phyloP scores from a whole-genome alignment of 2,113 vertebrate species.

The Zosterops pallidus region DNA sequence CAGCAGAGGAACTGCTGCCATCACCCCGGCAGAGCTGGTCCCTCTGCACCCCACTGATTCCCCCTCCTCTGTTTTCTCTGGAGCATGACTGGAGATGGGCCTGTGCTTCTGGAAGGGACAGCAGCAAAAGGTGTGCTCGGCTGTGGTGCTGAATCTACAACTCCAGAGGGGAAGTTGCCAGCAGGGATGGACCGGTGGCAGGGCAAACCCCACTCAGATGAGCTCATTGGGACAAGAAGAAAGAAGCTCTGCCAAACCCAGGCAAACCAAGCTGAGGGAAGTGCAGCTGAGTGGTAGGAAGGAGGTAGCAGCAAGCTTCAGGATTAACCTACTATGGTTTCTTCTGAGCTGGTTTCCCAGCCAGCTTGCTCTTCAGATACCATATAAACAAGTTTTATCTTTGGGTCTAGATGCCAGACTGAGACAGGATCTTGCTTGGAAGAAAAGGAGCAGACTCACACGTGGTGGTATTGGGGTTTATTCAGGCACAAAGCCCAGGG shows the following conservation, averaged over 20 bases:
- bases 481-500: no score
- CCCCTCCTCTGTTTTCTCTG: neutral
- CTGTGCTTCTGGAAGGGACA: neutral
- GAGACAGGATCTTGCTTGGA: no score
- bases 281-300: neutral
- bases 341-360: no score
- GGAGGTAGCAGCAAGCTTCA: neutral
- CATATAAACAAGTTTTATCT: no score
- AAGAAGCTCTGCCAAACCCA: neutral
- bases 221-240: neutral
- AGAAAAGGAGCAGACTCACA: no score
- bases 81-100: no score
- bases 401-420: no score
- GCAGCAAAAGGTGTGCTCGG: neutral
- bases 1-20: neutral
- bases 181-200: neutral
- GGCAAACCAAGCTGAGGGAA: neutral
- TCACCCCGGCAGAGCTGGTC: neutral
- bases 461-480: no score
- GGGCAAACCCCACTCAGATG: neutral
- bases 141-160: rapidly evolving
- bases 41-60: neutral
- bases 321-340: neutral
- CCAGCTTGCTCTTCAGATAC: no score
- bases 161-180: neutral